Base-by-base conservation (phyloP, 2,888 invertebrate genomes). In the Epicampocera succincta region DNA sequence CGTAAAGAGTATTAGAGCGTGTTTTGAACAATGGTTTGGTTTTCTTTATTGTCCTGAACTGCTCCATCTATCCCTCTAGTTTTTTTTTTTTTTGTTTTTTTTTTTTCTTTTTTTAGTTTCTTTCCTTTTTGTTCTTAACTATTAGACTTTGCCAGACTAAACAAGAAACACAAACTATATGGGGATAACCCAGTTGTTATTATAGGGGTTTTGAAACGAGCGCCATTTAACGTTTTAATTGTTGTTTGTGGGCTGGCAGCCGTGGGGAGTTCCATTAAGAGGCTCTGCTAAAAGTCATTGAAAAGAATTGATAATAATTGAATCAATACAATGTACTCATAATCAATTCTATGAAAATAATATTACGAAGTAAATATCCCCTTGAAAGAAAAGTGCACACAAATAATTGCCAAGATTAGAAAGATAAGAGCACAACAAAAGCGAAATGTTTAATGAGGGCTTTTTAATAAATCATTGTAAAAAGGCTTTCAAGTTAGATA, bases 1-100 rank as follows among this genome's bases (percentile, higher is more conserved):
- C 65, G 60, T 82, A 60, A 74, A 69, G 46, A 77, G 65, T 74
- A 82, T 65, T 65, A 33, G 50, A 77, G 74, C 81, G 63, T 81
- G 81, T 63, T 66, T 72, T 61, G 40, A 65, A 81, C 81, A 81
- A 81, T 81, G 68, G 42, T 3, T 46, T 33, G 33, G 33, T 33
- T 77, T 78, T 60, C 65, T 58, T 73, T 69, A 69, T 77, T 50
- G 46, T 46, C 65, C 63, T 66, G 29, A 82, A 77, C 73, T 69
- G 69, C 54, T 65, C 17, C 42, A 60, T 54, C 66, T 44, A 9
- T 42, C 29, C 33, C 19, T n/a, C n/a, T n/a, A 56, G 29, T 19
- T n/a, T 9, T 15, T 25, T 17, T 52, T 1, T 8, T 48, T n/a
- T n/a, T n/a, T n/a, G n/a, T n/a, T 38, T 44, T 17, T 61, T n/a